Percentiles rank a stretch among this genome's conserved stretches.
Evolutionary conservation across 2,113 vertebrate species (phyloP).

Genomic region (Hylia prasina): DNA sequence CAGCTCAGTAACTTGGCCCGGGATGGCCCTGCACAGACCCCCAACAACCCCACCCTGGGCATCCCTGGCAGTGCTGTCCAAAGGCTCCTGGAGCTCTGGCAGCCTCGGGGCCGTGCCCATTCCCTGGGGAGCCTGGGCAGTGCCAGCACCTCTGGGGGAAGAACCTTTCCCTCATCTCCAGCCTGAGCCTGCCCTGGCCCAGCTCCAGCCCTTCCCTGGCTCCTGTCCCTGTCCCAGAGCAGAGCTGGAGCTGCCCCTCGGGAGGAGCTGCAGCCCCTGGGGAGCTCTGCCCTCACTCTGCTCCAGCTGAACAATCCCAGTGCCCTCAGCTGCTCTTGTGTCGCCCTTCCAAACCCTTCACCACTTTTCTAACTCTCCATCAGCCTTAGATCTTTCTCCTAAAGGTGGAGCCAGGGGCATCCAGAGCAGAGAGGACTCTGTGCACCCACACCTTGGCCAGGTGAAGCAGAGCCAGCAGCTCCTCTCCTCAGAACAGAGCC

Average conservation of each 20-base stretch:
- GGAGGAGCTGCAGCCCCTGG: too few relatives aligned
- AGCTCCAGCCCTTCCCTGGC: background rate
- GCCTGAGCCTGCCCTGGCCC: background rate
- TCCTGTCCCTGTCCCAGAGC: too few relatives aligned
- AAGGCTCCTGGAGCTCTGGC: background rate
- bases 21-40: background rate
- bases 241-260: too few relatives aligned
- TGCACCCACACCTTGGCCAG: rapidly evolving
- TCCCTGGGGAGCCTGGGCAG: background rate
- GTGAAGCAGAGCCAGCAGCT: background rate
- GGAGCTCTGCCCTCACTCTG: too few relatives aligned
- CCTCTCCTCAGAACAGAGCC: rapidly evolving
- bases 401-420: background rate
- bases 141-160: background rate
- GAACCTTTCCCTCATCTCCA: background rate
- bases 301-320: too few relatives aligned
- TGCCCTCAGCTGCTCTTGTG: background rate
- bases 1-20: background rate
- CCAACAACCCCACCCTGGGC: background rate
- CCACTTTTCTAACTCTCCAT: background rate
- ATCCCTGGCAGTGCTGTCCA: background rate
- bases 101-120: background rate
- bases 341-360: background rate
- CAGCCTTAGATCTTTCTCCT: background rate
- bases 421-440: background rate